Percentiles rank a stretch among this genome's conserved stretches.
Evolutionary conservation across 37 sponge, comb jelly and placozoan species (phyloP).

Genomic region (Aphrocallistes beatrix): DNA sequence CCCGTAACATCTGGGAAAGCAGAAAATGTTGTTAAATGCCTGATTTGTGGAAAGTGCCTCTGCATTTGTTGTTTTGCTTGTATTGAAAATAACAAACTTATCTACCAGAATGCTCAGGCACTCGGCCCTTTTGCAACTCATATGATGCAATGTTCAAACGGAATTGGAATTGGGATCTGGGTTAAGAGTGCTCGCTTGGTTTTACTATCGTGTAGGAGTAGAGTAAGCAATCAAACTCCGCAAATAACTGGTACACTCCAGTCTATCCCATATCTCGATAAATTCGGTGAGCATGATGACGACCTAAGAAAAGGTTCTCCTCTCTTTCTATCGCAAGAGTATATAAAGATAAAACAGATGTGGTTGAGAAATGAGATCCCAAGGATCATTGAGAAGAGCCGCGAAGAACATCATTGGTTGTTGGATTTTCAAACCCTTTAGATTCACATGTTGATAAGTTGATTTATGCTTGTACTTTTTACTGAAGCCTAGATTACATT

Average conservation of each 20-base stretch:
- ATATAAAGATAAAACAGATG: background rate
- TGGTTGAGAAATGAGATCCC: background rate
- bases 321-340: background rate
- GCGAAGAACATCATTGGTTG: too few species aligned
- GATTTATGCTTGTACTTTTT: too few species aligned
- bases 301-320: background rate
- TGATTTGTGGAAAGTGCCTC: background rate
- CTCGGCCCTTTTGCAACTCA: background rate
- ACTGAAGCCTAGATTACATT: too few species aligned
- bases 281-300: background rate
- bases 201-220: background rate
- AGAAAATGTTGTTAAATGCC: background rate
- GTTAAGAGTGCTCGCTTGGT: background rate
- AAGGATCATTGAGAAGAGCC: background rate
- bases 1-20: background rate
- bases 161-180: background rate
- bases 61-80: background rate
- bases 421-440: too few species aligned
- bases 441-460: too few species aligned
- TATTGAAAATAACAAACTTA: background rate
- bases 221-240: background rate
- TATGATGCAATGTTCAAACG: background rate
- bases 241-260: background rate
- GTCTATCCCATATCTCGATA: background rate
- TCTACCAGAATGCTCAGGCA: background rate